Evolutionary conservation across 2,113 vertebrate genomes (phyloP).

Genomic region (Antigone vipio): DNA sequence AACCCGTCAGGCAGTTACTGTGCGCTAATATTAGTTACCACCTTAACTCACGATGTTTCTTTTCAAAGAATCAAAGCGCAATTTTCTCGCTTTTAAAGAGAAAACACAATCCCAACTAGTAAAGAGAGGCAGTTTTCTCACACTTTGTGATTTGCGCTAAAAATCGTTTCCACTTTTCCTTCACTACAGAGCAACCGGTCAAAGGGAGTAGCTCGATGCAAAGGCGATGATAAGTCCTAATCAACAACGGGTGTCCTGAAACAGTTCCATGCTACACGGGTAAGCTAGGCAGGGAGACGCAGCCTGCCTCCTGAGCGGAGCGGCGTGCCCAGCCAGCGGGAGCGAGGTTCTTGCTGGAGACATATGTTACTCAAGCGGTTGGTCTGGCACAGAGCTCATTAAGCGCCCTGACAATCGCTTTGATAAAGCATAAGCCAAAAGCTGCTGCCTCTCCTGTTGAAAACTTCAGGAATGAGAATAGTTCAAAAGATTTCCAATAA

Average conservation of each 20-base stretch:
- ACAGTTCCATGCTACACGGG: background rate
- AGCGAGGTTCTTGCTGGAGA: background rate
- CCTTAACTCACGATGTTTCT: background rate
- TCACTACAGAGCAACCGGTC: background rate
- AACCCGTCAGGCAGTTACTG: background rate
- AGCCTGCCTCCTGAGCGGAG: background rate
- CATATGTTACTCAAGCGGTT: background rate
- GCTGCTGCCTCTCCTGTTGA: background rate
- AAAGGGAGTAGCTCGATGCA: background rate
- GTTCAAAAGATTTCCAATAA: background rate
- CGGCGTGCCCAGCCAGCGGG: background rate
- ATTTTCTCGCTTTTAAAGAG: background rate
- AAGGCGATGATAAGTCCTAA: background rate
- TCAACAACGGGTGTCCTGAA: background rate
- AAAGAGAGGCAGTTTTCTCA: background rate
- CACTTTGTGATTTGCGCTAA: accelerated
- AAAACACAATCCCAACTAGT: background rate
- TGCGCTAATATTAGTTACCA: background rate
- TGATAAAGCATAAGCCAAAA: background rate
- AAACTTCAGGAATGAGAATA: background rate
- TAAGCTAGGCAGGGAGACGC: background rate
- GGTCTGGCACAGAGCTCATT: constrained; percentile 3
- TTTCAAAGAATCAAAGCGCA: background rate
- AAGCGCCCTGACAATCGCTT: background rate
- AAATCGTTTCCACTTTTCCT: background rate